Evolutionary conservation across 2,113 vertebrate genomes (phyloP).

Genomic region (Oenanthe oenanthe): DNA sequence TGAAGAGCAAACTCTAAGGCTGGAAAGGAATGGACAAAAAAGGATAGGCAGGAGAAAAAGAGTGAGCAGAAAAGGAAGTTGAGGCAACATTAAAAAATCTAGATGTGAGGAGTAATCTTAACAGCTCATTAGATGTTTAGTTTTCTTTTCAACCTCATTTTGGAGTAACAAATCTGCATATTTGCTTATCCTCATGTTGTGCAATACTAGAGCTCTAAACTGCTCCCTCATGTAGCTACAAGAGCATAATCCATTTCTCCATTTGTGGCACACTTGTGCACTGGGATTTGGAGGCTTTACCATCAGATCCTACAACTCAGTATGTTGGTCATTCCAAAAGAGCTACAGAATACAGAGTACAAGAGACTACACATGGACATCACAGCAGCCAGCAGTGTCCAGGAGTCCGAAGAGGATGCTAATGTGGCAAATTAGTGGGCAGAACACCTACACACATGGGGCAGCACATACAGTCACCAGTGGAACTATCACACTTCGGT

Average conservation of each 20-base stretch:
- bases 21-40: background rate
- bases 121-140: background rate
- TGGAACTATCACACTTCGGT: background rate
- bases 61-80: background rate
- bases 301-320: background rate
- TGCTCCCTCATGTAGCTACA: background rate
- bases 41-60: background rate
- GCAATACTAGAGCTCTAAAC: background rate
- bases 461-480: background rate
- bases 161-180: background rate
- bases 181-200: background rate
- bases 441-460: rapidly evolving
- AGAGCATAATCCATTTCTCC: background rate
- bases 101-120: background rate
- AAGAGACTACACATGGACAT: rapidly evolving
- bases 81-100: background rate
- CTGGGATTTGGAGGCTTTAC: background rate
- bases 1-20: background rate
- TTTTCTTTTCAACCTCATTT: background rate
- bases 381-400: background rate
- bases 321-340: background rate
- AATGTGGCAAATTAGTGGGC: rapidly evolving
- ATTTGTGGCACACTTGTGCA: background rate
- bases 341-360: background rate
- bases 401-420: rapidly evolving